These are phyloP conservation scores for Grus americana DNA, from an alignment of 2,113 vertebrate species.

Conservation along the genomic window DNA sequence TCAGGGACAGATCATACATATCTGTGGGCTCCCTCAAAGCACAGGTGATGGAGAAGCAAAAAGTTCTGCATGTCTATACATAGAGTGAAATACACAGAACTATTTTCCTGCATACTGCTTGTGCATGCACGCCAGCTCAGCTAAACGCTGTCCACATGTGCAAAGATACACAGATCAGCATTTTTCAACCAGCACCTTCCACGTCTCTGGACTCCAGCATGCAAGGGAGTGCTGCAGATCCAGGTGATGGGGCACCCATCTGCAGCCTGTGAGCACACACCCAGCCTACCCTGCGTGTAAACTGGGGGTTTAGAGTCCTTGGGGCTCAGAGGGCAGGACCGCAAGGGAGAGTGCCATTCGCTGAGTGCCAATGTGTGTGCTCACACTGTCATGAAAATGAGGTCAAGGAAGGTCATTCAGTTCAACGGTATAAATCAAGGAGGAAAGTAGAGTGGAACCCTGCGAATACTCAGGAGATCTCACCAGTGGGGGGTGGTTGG, in stretches of 20 bases:
- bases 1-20: neutral
- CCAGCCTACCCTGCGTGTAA: neutral
- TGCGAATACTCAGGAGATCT: slow-evolving; percentile 39
- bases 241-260: neutral
- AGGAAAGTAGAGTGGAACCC: slow-evolving; percentile 58
- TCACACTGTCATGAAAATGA: slow-evolving; percentile 58
- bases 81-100: neutral
- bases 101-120: neutral
- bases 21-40: neutral
- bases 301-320: rapidly evolving
- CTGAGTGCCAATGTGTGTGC: neutral
- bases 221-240: neutral
- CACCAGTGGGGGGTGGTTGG: neutral
- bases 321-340: neutral
- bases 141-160: neutral
- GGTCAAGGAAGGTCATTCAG: slow-evolving; percentile 66
- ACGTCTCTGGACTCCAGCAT: rapidly evolving
- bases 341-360: neutral
- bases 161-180: neutral
- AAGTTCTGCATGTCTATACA: too few species aligned
- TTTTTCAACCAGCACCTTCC: neutral
- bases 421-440: slow-evolving; percentile 69
- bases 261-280: neutral
- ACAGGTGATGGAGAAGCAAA: neutral
- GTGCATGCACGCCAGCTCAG: neutral